Conservation (phyloP, 2,113 vertebrate genomes). For the Myotis brandtii region DNA sequence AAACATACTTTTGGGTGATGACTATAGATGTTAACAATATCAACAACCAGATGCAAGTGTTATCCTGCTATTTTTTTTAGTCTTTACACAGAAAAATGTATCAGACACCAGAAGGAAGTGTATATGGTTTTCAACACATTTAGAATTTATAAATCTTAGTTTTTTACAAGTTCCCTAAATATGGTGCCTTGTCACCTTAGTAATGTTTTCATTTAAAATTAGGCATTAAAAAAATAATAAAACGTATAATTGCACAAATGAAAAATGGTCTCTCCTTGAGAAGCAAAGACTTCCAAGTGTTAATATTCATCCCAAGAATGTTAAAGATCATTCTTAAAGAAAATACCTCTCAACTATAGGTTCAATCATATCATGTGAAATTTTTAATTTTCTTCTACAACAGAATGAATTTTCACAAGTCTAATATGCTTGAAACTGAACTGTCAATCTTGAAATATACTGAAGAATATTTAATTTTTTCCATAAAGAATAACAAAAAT, state of each 20-base stretch:
- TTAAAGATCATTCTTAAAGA: conserved; percentile 42
- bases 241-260: background rate
- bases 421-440: background rate
- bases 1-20: background rate
- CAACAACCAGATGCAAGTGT: background rate
- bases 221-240: conserved; percentile 41
- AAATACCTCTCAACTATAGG: conserved; percentile 52
- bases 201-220: conserved; percentile 45
- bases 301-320: conserved; percentile 22
- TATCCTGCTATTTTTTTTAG: background rate
- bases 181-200: background rate
- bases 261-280: conserved; percentile 10
- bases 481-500: background rate
- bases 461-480: conserved; percentile 36
- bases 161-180: conserved; percentile 1
- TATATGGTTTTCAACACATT: background rate
- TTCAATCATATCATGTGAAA: conserved; percentile 36
- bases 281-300: conserved; percentile 11
- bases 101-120: background rate
- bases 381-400: conserved; percentile 43
- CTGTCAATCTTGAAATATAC: background rate
- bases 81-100: background rate
- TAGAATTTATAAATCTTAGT: background rate
- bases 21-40: background rate
- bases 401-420: conserved; percentile 44